phyloP scores from a whole-genome alignment of 2,113 vertebrate genomes.

The Saimiri boliviensis region DNA sequence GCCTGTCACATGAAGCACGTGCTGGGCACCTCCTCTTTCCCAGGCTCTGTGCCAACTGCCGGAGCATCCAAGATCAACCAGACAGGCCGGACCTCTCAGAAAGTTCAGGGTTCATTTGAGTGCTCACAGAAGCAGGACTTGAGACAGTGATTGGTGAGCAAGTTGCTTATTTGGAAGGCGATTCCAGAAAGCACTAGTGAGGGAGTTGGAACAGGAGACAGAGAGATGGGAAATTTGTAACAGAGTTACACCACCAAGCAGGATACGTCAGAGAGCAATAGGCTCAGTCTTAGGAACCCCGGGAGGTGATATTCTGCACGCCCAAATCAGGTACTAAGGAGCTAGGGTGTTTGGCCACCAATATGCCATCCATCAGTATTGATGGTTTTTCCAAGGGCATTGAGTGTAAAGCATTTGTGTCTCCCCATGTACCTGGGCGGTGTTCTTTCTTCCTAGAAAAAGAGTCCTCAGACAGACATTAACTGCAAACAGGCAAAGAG shows the following conservation, averaged over 20 bases:
- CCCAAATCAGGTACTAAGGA: not conserved
- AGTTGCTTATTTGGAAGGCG: no score
- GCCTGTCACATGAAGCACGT: not conserved
- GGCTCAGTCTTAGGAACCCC: rapidly evolving
- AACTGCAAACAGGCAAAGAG: rapidly evolving
- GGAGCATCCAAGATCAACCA: not conserved
- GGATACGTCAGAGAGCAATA: rapidly evolving
- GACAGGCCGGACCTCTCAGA: not conserved
- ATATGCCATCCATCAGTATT: rapidly evolving
- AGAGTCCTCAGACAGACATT: not conserved
- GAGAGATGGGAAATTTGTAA: not conserved
- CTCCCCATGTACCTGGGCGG: rapidly evolving
- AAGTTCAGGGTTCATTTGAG: not conserved
- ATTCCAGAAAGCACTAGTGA: not conserved
- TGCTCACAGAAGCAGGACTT: not conserved
- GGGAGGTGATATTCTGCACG: rapidly evolving
- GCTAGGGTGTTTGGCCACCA: rapidly evolving
- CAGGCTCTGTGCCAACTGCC: not conserved
- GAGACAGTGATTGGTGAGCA: rapidly evolving
- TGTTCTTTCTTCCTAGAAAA: not conserved
- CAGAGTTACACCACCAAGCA: rapidly evolving
- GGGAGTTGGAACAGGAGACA: not conserved
- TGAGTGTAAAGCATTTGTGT: rapidly evolving
- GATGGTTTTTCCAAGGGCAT: no score
- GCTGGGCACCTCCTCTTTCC: not conserved